These are phyloP conservation scores for Enteromius argenteus DNA, from an alignment of 2,797 vertebrate genomes.

Conservation along the genomic window DNA sequence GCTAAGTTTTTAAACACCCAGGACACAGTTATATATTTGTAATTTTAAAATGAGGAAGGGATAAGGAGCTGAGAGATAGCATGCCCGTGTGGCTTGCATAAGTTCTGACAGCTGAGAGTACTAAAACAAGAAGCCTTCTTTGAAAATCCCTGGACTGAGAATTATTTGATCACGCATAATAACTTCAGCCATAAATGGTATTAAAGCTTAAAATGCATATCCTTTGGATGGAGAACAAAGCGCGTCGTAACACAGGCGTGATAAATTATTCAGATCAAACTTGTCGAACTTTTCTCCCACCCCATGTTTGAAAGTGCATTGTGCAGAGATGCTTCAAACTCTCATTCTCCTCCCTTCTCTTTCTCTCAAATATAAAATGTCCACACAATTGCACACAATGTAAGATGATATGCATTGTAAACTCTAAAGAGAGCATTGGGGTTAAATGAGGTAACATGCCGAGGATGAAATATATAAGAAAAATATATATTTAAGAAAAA, in stretches of 20 bases:
- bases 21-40: slow-evolving; percentile 69
- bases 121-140: slow-evolving; percentile 66
- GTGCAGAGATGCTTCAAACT: slow-evolving; percentile 68
- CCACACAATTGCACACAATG: neutral
- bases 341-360: slow-evolving; percentile 62
- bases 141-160: slow-evolving; percentile 73
- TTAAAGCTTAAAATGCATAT: slow-evolving; percentile 77
- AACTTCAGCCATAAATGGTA: slow-evolving; percentile 77
- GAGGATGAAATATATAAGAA: neutral
- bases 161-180: slow-evolving; percentile 81
- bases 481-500: no score
- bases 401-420: slow-evolving; percentile 8
- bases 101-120: slow-evolving; percentile 67
- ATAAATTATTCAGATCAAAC: slow-evolving; percentile 82
- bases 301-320: slow-evolving; percentile 67
- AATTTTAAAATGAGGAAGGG: slow-evolving; percentile 72
- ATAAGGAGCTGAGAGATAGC: slow-evolving; percentile 61
- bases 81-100: slow-evolving; percentile 70
- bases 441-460: neutral
- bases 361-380: slow-evolving; percentile 11
- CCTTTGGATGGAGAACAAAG: slow-evolving; percentile 81
- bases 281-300: slow-evolving; percentile 66
- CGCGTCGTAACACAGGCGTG: slow-evolving; percentile 71
- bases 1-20: slow-evolving; percentile 65
- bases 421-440: slow-evolving; percentile 6